A percentile compares a stretch with the other conserved stretches of the same genome.
Conservation (phyloP, 1,140 invertebrate genomes). For the Zeugodacus cucurbitae region DNA sequence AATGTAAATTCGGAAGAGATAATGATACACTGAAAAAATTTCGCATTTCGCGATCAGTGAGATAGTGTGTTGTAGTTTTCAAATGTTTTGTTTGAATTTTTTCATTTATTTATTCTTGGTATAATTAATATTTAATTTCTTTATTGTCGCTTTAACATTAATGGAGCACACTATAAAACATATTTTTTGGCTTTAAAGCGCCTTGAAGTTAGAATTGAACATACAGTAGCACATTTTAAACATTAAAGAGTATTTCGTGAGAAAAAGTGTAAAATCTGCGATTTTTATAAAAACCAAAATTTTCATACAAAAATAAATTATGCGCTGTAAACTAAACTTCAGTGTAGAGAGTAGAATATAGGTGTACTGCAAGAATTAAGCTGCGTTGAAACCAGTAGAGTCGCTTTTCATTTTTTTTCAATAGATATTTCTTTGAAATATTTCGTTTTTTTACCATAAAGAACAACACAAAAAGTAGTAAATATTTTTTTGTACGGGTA, state of each 20-base stretch:
- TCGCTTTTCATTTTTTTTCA: conserved; percentile 29
- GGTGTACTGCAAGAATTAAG: not conserved
- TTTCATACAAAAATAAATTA: not conserved
- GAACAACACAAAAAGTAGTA: conserved; percentile 33
- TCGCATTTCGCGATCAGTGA: too few relatives aligned
- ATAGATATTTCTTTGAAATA: not conserved
- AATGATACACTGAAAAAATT: too few relatives aligned
- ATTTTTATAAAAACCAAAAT: not conserved
- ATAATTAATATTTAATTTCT: not conserved
- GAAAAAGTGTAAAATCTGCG: not conserved
- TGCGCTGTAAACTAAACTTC: not conserved
- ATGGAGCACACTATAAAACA: not conserved
- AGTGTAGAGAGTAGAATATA: not conserved
- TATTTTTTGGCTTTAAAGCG: not conserved
- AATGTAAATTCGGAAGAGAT: too few relatives aligned
- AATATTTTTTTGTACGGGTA: conserved; percentile 63
- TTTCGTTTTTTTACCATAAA: not conserved
- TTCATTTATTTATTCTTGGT: not conserved
- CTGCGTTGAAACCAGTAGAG: not conserved
- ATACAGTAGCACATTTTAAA: not conserved
- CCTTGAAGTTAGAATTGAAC: not conserved
- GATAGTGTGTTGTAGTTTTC: too few relatives aligned
- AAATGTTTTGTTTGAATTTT: not conserved
- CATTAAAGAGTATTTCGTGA: not conserved
- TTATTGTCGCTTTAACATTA: not conserved